Conservation (phyloP, 2,888 invertebrate genomes). For the Lasius fuliginosus region DNA sequence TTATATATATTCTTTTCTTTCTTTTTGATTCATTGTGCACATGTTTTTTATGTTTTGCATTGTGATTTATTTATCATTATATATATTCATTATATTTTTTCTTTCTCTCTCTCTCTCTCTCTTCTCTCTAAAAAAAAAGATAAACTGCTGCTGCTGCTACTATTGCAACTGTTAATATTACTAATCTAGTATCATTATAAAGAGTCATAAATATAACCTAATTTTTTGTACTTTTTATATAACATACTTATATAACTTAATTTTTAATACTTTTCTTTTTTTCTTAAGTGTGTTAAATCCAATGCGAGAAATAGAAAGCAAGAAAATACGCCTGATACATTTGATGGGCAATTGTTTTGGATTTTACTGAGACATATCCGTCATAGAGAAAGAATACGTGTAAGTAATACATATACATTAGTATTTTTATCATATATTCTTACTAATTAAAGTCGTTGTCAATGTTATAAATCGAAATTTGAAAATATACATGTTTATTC, state of each 20-base stretch:
- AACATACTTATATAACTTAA: not conserved
- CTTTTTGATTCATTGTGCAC: not conserved
- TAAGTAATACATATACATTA: constrained; percentile 56
- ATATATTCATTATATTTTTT: not conserved
- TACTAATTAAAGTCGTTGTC: not conserved
- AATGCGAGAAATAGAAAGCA: constrained; percentile 54
- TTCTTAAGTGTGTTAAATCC: constrained; percentile 56
- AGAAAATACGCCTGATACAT: constrained; percentile 79
- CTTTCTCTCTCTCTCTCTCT: not conserved
- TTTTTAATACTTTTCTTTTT: not conserved
- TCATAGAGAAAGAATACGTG: constrained; percentile 83
- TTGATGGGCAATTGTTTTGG: constrained; percentile 87
- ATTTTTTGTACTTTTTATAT: not conserved
- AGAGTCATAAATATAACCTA: not conserved
- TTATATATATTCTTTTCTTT: not conserved
- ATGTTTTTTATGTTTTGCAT: not conserved
- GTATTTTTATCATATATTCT: constrained; percentile 9
- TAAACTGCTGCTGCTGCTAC: not conserved
- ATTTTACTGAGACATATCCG: constrained; percentile 87
- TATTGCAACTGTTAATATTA: not conserved
- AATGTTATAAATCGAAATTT: not conserved
- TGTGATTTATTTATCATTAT: not conserved
- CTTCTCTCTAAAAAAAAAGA: not conserved
- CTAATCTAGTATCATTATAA: not conserved
- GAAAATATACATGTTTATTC: not conserved